Evolutionary conservation across 1,140 invertebrate genomes (phyloP).

Genomic region (Rhagoletis zephyria): DNA sequence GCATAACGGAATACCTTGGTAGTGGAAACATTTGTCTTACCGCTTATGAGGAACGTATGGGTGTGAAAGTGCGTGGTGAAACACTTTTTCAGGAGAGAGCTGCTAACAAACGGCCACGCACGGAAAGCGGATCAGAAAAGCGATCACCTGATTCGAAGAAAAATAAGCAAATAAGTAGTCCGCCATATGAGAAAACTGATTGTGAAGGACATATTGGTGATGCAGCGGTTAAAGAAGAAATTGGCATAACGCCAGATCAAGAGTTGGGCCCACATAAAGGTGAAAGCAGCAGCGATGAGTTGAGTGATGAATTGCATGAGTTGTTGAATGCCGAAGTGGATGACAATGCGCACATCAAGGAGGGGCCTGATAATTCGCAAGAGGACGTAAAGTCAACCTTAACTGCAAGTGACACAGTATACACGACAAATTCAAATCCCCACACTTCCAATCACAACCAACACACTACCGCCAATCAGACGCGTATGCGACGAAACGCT

Average conservation of each 20-base stretch:
- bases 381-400: not conserved
- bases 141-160: conserved; percentile 73
- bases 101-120: conserved; percentile 74
- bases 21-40: conserved; percentile 83
- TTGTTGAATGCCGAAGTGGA: conserved; percentile 58
- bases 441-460: not conserved
- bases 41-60: conserved; percentile 81
- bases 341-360: not conserved
- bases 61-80: conserved; percentile 76
- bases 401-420: not conserved
- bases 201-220: not conserved
- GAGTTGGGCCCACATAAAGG: conserved; percentile 56
- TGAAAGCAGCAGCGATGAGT: conserved; percentile 64
- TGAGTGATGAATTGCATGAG: conserved; percentile 64
- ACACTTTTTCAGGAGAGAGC: conserved; percentile 60
- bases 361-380: not conserved
- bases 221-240: not conserved
- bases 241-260: not conserved
- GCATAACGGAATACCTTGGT: conserved; percentile 82
- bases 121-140: conserved; percentile 76
- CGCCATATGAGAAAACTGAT: conserved; percentile 56
- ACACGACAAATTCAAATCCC: conserved; percentile 26
- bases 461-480: conserved; percentile 16
- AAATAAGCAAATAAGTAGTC: conserved; percentile 25
- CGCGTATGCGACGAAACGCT: conserved; percentile 2